phyloP scores from a whole-genome alignment of 2,888 invertebrate genomes.

The Plagodis dolabraria region DNA sequence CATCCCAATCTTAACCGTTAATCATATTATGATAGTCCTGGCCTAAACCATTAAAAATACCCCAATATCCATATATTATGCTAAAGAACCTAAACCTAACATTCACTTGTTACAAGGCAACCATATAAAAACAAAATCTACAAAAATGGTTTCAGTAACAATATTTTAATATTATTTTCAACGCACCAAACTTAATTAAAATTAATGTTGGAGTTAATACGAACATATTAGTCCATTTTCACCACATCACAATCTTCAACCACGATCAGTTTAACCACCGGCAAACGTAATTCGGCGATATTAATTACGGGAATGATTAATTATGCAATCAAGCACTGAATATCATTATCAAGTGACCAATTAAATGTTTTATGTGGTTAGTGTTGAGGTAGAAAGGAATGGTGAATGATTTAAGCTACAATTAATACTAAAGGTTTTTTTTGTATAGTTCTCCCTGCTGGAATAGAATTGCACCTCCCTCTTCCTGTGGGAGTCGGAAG shows the following conservation, averaged over 20 bases:
- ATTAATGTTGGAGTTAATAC: conserved; percentile 3
- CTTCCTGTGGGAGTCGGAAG: too few species aligned
- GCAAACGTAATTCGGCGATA: conserved; percentile 7
- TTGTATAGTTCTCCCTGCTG: too few species aligned
- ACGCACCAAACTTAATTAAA: background rate
- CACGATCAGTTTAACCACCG: conserved; percentile 9
- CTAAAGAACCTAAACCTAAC: too few species aligned
- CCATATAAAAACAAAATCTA: too few species aligned
- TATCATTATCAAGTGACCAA: conserved; percentile 12
- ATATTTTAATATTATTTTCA: background rate
- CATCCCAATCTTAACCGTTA: conserved; percentile 6
- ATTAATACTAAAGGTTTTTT: too few species aligned
- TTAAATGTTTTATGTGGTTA: conserved; percentile 17
- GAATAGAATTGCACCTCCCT: too few species aligned
- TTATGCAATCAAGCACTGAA: conserved; percentile 15
- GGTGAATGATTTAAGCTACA: too few species aligned
- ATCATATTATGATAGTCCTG: conserved; percentile 9
- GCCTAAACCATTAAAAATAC: too few species aligned
- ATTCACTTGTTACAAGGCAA: too few species aligned
- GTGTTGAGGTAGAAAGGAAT: background rate
- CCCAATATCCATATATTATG: too few species aligned
- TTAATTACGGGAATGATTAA: conserved; percentile 21
- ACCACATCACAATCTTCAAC: conserved; percentile 10
- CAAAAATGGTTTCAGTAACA: too few species aligned
- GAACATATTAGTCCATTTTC: conserved; percentile 2